Evolutionary conservation across 2,888 invertebrate genomes (phyloP).

Genomic region (Anthophora plumipes): DNA sequence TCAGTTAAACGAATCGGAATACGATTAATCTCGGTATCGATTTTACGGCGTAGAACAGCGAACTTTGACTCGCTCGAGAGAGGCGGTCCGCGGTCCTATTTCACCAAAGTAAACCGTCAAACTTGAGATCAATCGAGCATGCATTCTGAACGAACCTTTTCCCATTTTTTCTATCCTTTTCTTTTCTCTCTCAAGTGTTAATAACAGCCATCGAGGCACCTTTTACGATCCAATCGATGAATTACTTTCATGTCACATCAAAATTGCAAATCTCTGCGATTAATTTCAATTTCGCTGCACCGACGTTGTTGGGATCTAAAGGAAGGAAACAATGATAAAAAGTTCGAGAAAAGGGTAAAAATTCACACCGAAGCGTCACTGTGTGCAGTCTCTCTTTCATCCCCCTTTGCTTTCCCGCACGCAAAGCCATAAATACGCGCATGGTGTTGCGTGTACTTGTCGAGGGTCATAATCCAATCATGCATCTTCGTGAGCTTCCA

Average conservation of each 20-base stretch:
- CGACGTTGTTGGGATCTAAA: too few relatives aligned
- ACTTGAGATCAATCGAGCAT: slow-evolving; percentile 10
- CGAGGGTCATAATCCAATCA: slow-evolving; percentile 19
- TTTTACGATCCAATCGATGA: too few relatives aligned
- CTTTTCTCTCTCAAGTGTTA: too few relatives aligned
- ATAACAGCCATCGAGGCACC: too few relatives aligned
- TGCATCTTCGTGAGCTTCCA: background rate
- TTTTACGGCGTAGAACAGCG: slow-evolving; percentile 26
- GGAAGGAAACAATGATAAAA: background rate
- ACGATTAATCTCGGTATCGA: slow-evolving; percentile 62
- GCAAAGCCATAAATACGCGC: slow-evolving; percentile 31
- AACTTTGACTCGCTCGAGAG: slow-evolving; percentile 21
- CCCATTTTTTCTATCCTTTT: too few relatives aligned
- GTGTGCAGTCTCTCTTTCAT: slow-evolving; percentile 8
- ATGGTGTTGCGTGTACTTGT: slow-evolving; percentile 1
- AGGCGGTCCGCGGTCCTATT: background rate
- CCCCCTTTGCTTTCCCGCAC: slow-evolving; percentile 16
- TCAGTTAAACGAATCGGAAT: slow-evolving; percentile 53
- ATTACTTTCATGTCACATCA: too few relatives aligned
- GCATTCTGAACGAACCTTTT: slow-evolving; percentile 8
- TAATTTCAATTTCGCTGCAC: background rate
- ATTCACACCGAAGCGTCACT: slow-evolving; percentile 6
- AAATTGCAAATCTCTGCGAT: background rate
- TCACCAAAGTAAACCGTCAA: slow-evolving; percentile 8
- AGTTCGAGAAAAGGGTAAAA: slow-evolving; percentile 1